Evolutionary conservation across 64 coral and sea anemone genomes (phyloP), one percentile per base, ranked within the genome.

Genomic region (Platygyra sinensis): DNA sequence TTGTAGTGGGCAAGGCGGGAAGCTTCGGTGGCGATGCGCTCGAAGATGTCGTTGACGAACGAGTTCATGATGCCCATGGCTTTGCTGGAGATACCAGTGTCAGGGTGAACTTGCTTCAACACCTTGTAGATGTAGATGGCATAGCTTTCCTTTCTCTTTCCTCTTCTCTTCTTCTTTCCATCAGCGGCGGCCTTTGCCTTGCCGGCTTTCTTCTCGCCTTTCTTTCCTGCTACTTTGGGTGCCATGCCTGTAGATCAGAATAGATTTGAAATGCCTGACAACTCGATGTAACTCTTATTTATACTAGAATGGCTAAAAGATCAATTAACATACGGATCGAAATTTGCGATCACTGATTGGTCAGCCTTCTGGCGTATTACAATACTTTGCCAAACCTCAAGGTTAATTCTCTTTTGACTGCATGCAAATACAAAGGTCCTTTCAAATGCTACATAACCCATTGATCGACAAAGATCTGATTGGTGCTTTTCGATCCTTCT

Each of bases 21-120:
- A 32, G 89, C 67, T 83, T 90, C 89, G 55, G 63, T 74, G 30
- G 91, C 86, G 67, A 93, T 93, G 65, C 91, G 91, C 86, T 93
- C 91, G 77, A 93, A 93, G 77, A 93, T 93, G 86, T 93, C 91
- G 86, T 93, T 89, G 30, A 93, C 91, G 54, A 93, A 93, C n/a
- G 77, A 82, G 77, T 93, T 93, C 86, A 93, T 93, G 86, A 93
- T 88, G 76, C 73, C 69, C 91, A 93, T 93, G 78, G 91, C 91
- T 52, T 87, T 87, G 89, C 65, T 74, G 28, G 89, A 91, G 80
- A 91, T 91, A 75, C 89, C 89, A 77, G 86, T 88, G 86, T 88
- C 86, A 8, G 86, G 86, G 50, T 88, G 86, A 77, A 88, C 86
- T 88, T 88, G 86, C 17, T 88, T 88, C 72, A 88, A 64, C 86